Base-by-base conservation (phyloP, 1,140 invertebrate genomes). In the Bombus breviceps region DNA sequence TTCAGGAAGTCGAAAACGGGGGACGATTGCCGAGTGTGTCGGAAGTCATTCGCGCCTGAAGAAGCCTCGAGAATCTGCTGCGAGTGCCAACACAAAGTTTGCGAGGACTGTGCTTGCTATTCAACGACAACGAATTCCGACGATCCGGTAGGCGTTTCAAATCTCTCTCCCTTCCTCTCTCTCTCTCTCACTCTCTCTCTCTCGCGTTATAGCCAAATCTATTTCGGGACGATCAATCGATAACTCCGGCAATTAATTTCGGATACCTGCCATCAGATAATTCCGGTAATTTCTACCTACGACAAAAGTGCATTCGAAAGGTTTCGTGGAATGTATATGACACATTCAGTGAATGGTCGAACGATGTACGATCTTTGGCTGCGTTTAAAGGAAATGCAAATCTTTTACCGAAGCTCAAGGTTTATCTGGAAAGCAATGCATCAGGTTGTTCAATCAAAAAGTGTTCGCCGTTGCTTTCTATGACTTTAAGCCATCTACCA, bases 41-140 rank as follows among this genome's bases (percentile, higher is more conserved):
- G 98, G 64, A 98, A 98, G 94, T 97, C 97, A 66, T 97, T 98
- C 93, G 98, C 98, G 92, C 97, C 97, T 0, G 97, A 98, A 74
- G 98, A 98, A 93, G 97, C 97, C 91, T 97, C 97, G 92, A 97
- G 97, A 89, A 97, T 97, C 37, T 98, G 98, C 95, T 97, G 97
- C 92, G 98, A 98, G 94, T 98, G 98, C 94, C 97, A 98, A 91
- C 97, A 98, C 91, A 97, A 97, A 89, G 98, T 98, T 64, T 98
- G 98, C 94, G 98, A 98, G 94, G 98, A 98, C 95, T 98, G 98
- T 92, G 98, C 98, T 73, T 98, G 97, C 62, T 98, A 98, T 94
- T 98, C 98, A 86, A 98, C 97, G 92, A 96, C 97, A 72, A 97
- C 97, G 69, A 97, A 98, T 91, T 97, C 97, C 85, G 97, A 98